phyloP scores from a whole-genome alignment of 53 echinoderm and acorn worm genomes.

The Holothuria leucospilota region DNA sequence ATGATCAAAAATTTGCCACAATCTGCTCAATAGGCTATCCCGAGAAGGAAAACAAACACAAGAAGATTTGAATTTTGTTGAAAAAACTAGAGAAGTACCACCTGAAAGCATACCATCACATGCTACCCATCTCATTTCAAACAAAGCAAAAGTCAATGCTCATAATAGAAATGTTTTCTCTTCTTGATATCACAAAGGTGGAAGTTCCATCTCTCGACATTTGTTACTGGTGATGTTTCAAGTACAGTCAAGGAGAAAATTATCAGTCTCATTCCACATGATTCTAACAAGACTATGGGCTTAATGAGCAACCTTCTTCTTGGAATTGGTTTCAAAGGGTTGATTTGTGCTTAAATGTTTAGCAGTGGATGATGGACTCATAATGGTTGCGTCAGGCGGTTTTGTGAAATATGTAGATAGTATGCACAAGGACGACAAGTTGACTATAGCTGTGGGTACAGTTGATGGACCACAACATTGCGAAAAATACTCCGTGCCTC shows the following conservation, averaged over 20 bases:
- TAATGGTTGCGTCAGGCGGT: conserved; percentile 28
- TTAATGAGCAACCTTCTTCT: background rate
- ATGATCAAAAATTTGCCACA: conserved; percentile 64
- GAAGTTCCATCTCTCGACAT: background rate
- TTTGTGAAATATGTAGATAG: background rate
- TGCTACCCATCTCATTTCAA: conserved; percentile 25
- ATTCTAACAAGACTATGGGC: conserved; percentile 23
- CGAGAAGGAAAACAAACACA: conserved; percentile 65
- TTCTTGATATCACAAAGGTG: background rate
- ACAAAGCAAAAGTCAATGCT: conserved; percentile 23
- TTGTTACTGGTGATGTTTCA: conserved; percentile 29
- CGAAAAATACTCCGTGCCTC: background rate
- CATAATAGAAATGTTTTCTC: conserved; percentile 7
- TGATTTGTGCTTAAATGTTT: conserved; percentile 16
- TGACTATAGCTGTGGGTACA: conserved; percentile 14
- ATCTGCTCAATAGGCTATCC: conserved; percentile 60
- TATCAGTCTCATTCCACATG: background rate
- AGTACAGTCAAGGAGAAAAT: conserved; percentile 24
- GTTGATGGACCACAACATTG: conserved; percentile 10
- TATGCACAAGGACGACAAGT: background rate
- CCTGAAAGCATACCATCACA: background rate
- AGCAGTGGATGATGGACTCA: conserved; percentile 40
- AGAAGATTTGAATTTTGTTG: conserved; percentile 22
- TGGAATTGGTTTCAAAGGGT: conserved; percentile 24
- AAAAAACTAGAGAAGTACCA: conserved; percentile 1